A percentile compares a stretch with the other conserved stretches of the same genome.
These are phyloP conservation scores for Rhingia campestris DNA, from an alignment of 2,888 invertebrate species.

Conservation along the genomic window DNA sequence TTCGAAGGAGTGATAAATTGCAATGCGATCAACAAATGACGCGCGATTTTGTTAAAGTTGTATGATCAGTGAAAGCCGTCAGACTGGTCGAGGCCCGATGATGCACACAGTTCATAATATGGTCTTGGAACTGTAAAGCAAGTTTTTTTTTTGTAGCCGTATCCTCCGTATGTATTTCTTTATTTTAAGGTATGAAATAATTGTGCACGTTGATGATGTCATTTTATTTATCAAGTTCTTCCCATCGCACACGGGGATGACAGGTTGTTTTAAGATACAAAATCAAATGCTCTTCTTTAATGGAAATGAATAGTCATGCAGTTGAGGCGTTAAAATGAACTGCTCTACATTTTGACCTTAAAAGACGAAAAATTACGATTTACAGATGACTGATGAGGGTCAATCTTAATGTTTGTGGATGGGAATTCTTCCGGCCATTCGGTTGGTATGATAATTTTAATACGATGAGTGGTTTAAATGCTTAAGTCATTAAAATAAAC, in stretches of 20 bases:
- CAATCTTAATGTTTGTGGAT: slow-evolving; percentile 16
- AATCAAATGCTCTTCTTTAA: slow-evolving; percentile 3
- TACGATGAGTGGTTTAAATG: not conserved
- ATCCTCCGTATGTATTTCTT: slow-evolving; percentile 22
- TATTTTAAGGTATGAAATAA: slow-evolving; percentile 52
- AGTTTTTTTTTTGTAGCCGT: slow-evolving; percentile 14
- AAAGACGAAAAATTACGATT: slow-evolving; percentile 33
- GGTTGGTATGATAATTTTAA: not conserved
- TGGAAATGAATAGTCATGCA: slow-evolving; percentile 28
- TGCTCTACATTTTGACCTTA: slow-evolving; percentile 40
- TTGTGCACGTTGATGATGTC: slow-evolving; percentile 54
- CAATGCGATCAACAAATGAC: slow-evolving; percentile 26
- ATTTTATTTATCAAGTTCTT: slow-evolving; percentile 35
- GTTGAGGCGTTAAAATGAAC: slow-evolving; percentile 17
- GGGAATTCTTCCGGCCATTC: slow-evolving; percentile 23
- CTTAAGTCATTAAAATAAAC: not conserved
- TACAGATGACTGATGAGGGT: slow-evolving; percentile 47
- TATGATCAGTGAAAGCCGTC: slow-evolving; percentile 60
- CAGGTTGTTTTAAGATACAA: slow-evolving; percentile 25
- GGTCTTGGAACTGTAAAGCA: slow-evolving; percentile 37
- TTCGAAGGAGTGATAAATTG: slow-evolving; percentile 37
- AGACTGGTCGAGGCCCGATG: slow-evolving; percentile 54
- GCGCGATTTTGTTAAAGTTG: slow-evolving; percentile 7
- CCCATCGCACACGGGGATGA: slow-evolving; percentile 6
- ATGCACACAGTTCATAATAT: slow-evolving; percentile 14